Base-by-base conservation (phyloP, 2,888 invertebrate species). In the Silvanus unidentatus region DNA sequence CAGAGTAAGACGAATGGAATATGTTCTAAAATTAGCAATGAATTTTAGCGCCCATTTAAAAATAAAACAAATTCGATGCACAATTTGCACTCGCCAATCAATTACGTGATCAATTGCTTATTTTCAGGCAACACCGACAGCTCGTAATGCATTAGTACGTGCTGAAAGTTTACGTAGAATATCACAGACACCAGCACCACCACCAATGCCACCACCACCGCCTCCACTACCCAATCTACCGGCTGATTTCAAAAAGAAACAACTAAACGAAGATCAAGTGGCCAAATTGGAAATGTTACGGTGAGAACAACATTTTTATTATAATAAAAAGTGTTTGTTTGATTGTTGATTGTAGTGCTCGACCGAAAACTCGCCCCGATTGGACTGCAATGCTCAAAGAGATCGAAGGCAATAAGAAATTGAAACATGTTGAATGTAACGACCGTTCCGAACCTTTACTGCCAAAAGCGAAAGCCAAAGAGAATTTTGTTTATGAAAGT, bases 331-430 rank as follows among this genome's bases (percentile, higher is more conserved):
- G 10, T 9, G 28, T 28, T n/a, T n/a, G n/a, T n/a, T n/a, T n/a
- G n/a, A n/a, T n/a, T n/a, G n/a, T n/a, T n/a, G n/a, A n/a, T 51
- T 50, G 16, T 47, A 77, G 77, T 64, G 74, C 84, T 56, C 77
- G 89, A 56, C 89, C 91, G 0, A 77, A 90, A 54, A 82, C 78
- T 63, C 79, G 91, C 54, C 92, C 92, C 0, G 92, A 92, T 66
- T 92, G 91, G 91, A 86, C 82, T 11, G 82, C 84, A 59, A 86
- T 92, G 84, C 87, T 92, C 84, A 90, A 91, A 69, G 92, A 92
- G 69, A 87, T 92, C n/a, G 90, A 91, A 66, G 75, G 80, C 52
- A 88, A 89, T 39, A 83, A 70, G 61, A 86, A 84, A 64, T 73
- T 92, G 52, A 84, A 82, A 62, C 86, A 91, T 64, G 89, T 92